phyloP scores from a whole-genome alignment of 2,888 invertebrate species.

The Aporophyla nigra region DNA sequence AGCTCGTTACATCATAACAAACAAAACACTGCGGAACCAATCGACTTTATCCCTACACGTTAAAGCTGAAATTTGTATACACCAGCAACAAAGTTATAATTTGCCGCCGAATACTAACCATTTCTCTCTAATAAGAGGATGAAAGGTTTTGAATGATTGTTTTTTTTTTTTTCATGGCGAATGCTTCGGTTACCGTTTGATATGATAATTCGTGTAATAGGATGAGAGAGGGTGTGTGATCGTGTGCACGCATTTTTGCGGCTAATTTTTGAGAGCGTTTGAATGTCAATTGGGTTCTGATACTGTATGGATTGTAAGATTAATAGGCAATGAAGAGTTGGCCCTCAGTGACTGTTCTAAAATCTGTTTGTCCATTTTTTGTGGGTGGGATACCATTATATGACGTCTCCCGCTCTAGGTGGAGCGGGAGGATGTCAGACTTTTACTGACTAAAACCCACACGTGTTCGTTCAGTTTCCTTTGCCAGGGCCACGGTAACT shows the following conservation, averaged over 20 bases:
- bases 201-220: slow-evolving; percentile 89
- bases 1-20: slow-evolving; percentile 80
- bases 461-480: too few species aligned
- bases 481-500: too few species aligned
- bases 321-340: slow-evolving; percentile 42
- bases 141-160: slow-evolving; percentile 87
- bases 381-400: too few species aligned
- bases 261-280: slow-evolving; percentile 75
- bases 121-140: slow-evolving; percentile 87
- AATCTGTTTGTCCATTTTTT: neutral
- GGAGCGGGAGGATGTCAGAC: too few species aligned
- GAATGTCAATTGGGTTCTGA: slow-evolving; percentile 58
- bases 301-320: slow-evolving; percentile 43
- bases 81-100: slow-evolving; percentile 42
- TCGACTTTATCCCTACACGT: slow-evolving; percentile 55
- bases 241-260: slow-evolving; percentile 85
- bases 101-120: slow-evolving; percentile 78
- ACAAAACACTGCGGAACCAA: slow-evolving; percentile 56
- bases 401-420: too few species aligned
- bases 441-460: too few species aligned
- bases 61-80: slow-evolving; percentile 72
- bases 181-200: slow-evolving; percentile 86
- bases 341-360: too few species aligned
- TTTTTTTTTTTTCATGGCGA: slow-evolving; percentile 82
- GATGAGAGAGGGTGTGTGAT: slow-evolving; percentile 77